Evolutionary conservation across 2,113 vertebrate genomes (phyloP), one percentile per base, ranked within the genome.

Genomic region (Lamprotornis superbus): DNA sequence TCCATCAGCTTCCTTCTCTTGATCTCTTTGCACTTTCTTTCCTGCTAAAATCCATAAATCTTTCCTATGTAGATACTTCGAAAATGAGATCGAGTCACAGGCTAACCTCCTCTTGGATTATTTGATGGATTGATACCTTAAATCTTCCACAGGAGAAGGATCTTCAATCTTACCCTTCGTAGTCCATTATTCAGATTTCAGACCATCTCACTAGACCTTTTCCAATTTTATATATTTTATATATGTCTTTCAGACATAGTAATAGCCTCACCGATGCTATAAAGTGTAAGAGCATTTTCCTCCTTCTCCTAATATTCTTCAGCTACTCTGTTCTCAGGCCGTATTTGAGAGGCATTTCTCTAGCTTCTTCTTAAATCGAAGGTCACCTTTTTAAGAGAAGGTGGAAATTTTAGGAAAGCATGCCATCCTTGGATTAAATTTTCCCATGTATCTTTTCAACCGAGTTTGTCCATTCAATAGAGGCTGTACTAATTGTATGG

Each of bases 151-250:
- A 28, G 53, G 37, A 67, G 61, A 84, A 85, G 22, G 33, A n/a
- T 49, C 61, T 82, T 92, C 94, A 89, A 87, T 89, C 49, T 91
- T 76, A 46, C 18, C 3, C 23, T 42, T 35, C 35, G 35, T 11
- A 65, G 31, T 61, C 59, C 39, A 57, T 88, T 93, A 69, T 94
- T 85, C 87, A 94, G 57, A 68, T 44, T 92, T 90, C 67, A 92
- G 46, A 37, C 30, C 40, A 64, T 63, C 70, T 92, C 64, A 76
- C 17, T 22, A 92, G 71, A 60, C 17, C 53, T 79, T 75, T 79
- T 71, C 61, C 56, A 78, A 39, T 91, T 89, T 91, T 59, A 61
- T 87, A 23, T 80, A 87, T 59, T 95, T 81, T 55, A 92, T 87
- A 91, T 89, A 90, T 42, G 39, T 80, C 42, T 91, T 28, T 77